phyloP scores from a whole-genome alignment of 2,113 vertebrate species.

The Chascanopsetta lugubris region DNA sequence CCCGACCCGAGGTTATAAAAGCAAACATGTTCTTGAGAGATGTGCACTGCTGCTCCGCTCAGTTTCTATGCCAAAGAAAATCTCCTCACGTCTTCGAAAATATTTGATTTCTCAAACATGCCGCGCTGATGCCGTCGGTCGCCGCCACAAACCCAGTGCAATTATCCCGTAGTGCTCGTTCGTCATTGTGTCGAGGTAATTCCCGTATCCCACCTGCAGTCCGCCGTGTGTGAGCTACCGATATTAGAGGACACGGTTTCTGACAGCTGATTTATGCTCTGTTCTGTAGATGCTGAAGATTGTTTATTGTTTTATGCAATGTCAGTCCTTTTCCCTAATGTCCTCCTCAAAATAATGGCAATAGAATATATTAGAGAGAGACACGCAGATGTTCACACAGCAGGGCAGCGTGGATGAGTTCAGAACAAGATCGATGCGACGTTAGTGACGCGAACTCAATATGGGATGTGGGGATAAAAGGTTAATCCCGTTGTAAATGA shows the following conservation, averaged over 20 bases:
- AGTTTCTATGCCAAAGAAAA: constrained; percentile 65
- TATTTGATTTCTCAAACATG: constrained; percentile 17
- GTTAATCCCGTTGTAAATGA: constrained; percentile 2
- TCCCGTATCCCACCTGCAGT: background rate
- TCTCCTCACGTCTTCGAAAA: constrained; percentile 28
- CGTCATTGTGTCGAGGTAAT: background rate
- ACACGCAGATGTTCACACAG: background rate
- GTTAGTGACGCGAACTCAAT: background rate
- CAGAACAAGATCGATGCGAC: background rate
- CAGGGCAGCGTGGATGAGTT: background rate
- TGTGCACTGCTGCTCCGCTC: constrained; percentile 40
- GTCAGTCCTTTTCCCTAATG: background rate
- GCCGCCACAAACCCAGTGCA: background rate
- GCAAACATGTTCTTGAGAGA: constrained; percentile 51
- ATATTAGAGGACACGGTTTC: background rate
- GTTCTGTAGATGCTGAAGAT: background rate
- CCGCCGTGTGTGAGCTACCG: background rate
- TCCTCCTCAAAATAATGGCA: background rate
- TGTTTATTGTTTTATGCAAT: background rate
- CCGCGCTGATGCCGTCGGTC: constrained; percentile 16
- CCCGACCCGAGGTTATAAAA: constrained; percentile 64
- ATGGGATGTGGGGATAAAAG: background rate
- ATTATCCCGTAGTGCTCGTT: background rate
- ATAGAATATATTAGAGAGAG: background rate
- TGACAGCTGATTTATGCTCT: constrained; percentile 7